Evolutionary conservation across 2,797 vertebrate genomes (phyloP).

Genomic region (Pseudocheirus occidentalis): DNA sequence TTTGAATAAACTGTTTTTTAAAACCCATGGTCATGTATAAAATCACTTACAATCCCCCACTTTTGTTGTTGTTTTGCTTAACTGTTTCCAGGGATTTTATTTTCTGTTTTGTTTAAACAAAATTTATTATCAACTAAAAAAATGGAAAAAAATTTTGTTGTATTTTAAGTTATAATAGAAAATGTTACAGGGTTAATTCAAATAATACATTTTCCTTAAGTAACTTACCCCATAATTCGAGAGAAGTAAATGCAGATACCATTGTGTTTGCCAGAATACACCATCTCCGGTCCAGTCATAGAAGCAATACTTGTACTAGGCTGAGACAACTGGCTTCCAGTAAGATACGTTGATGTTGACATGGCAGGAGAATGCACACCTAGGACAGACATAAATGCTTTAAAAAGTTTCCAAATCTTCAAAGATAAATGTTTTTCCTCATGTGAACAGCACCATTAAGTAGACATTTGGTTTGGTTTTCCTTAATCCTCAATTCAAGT

Average conservation of each 20-base stretch:
- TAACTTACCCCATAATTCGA: slow-evolving; percentile 94
- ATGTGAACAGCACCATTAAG: background rate
- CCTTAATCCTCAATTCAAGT: background rate
- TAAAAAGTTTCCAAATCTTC: background rate
- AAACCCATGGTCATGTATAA: background rate
- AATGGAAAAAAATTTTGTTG: background rate
- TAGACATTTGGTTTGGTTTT: slow-evolving; percentile 12
- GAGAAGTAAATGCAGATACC: slow-evolving; percentile 97
- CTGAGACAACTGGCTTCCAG: slow-evolving; percentile 81
- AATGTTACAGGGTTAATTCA: background rate
- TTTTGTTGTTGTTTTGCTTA: background rate
- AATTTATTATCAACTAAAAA: background rate
- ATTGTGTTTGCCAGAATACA: slow-evolving; percentile 97
- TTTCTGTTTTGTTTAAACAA: background rate
- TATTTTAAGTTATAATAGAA: background rate
- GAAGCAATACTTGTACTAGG: slow-evolving; percentile 83
- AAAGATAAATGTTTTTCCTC: background rate
- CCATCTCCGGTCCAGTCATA: slow-evolving; percentile 92
- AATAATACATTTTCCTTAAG: background rate
- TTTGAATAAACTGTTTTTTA: background rate
- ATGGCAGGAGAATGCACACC: slow-evolving; percentile 85
- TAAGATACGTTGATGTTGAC: slow-evolving; percentile 87
- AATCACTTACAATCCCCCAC: background rate
- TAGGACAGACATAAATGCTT: slow-evolving; percentile 68
- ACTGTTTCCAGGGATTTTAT: background rate